Percentiles rank a stretch among this genome's conserved stretches.
phyloP scores from a whole-genome alignment of 2,888 invertebrate species.

The Metalampra italica region DNA sequence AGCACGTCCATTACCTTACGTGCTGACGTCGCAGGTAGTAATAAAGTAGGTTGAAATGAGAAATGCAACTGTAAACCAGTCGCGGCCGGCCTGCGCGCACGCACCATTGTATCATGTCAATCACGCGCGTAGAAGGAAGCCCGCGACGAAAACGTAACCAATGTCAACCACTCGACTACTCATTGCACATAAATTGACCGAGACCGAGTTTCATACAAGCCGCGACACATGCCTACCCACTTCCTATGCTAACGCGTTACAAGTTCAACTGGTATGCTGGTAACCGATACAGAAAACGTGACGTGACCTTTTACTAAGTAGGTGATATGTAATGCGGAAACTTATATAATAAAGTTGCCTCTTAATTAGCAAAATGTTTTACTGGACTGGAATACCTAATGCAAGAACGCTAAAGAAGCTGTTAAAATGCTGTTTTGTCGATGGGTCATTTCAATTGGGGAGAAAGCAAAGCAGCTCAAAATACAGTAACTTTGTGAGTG shows the following conservation, averaged over 20 bases:
- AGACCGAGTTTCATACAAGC: constrained; percentile 36
- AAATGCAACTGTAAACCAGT: constrained; percentile 18
- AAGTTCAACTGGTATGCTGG: constrained; percentile 26
- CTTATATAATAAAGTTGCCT: neutral
- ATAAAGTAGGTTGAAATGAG: neutral
- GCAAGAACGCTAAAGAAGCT: too few relatives aligned
- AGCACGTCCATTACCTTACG: neutral
- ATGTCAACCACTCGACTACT: constrained; percentile 48
- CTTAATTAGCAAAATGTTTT: too few relatives aligned
- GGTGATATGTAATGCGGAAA: constrained; percentile 18
- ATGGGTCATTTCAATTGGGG: too few relatives aligned
- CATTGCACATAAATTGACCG: constrained; percentile 42
- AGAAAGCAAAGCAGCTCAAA: too few relatives aligned
- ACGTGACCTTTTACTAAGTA: constrained; percentile 17
- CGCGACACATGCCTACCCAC: constrained; percentile 25
- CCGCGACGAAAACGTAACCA: constrained; percentile 43
- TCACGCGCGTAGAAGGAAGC: constrained; percentile 52
- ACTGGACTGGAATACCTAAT: too few relatives aligned
- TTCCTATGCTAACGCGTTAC: constrained; percentile 28
- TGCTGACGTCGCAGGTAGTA: neutral
- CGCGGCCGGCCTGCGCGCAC: constrained; percentile 18
- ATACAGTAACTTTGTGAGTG: too few relatives aligned
- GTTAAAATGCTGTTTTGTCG: too few relatives aligned
- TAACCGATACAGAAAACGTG: constrained; percentile 11
- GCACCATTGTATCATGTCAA: constrained; percentile 35